A percentile compares a stretch with the other conserved stretches of the same genome.
These are phyloP conservation scores for Nephrocerus scutellatus DNA, from an alignment of 2,888 invertebrate genomes.

Conservation along the genomic window DNA sequence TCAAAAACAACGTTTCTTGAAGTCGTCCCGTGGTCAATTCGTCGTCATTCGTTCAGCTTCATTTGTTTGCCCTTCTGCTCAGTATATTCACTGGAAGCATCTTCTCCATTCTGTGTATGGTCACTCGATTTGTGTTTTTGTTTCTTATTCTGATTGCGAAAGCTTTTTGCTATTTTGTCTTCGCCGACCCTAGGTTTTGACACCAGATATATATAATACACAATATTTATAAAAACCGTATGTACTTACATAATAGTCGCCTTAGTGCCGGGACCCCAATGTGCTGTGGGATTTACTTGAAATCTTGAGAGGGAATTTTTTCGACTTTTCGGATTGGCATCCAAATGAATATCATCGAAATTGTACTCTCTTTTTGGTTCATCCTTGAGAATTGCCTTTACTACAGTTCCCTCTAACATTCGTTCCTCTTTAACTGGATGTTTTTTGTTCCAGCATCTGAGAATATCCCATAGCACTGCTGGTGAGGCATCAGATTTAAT, in stretches of 20 bases:
- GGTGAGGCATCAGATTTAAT: constrained; percentile 90
- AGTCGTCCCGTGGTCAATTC: constrained; percentile 12
- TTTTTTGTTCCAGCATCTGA: constrained; percentile 69
- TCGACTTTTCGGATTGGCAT: constrained; percentile 76
- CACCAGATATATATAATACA: constrained; percentile 5
- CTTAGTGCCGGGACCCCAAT: constrained; percentile 88
- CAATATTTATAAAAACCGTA: constrained; percentile 3
- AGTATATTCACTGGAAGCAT: not conserved
- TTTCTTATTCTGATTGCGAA: constrained; percentile 62
- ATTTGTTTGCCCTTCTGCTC: constrained; percentile 25
- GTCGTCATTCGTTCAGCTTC: constrained; percentile 26
- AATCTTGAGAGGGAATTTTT: constrained; percentile 67
- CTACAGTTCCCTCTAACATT: constrained; percentile 44
- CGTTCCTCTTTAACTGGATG: constrained; percentile 63
- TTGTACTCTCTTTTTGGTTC: constrained; percentile 49
- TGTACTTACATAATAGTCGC: constrained; percentile 65
- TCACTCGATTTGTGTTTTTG: constrained; percentile 37
- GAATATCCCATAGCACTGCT: constrained; percentile 82
- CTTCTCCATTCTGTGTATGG: constrained; percentile 1
- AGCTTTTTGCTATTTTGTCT: constrained; percentile 55
- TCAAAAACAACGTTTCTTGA: not conserved
- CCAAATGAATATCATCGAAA: constrained; percentile 47
- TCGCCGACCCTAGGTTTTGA: constrained; percentile 52
- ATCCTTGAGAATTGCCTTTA: constrained; percentile 52
- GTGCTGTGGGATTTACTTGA: constrained; percentile 76